Evolutionary conservation across 1,140 invertebrate genomes (phyloP).

Genomic region (Diorhabda carinulata): DNA sequence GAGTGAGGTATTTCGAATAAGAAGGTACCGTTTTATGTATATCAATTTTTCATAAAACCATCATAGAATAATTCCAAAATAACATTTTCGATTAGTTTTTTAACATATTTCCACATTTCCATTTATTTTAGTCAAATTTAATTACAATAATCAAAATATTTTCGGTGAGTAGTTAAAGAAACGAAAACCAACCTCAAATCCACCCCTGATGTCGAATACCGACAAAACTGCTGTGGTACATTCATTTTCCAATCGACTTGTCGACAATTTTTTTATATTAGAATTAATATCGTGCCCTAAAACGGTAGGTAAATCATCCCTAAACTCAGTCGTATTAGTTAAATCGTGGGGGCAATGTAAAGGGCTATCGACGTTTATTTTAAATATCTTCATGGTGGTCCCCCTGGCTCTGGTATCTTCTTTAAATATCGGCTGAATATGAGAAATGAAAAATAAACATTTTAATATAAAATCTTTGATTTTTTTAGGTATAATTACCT

Average conservation of each 20-base stretch:
- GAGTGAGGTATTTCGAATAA: no score
- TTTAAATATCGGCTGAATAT: constrained; percentile 50
- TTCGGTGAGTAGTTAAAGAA: no score
- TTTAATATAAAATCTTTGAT: constrained; percentile 5
- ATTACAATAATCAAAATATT: no score
- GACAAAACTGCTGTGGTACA: constrained; percentile 38
- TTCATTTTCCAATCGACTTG: constrained; percentile 24
- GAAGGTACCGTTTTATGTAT: no score
- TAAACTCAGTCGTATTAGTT: constrained; percentile 55
- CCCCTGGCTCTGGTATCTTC: constrained; percentile 50
- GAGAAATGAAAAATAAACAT: neutral
- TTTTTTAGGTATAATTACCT: constrained; percentile 49
- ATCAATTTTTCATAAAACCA: no score
- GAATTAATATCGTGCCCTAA: constrained; percentile 39
- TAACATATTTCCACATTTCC: no score
- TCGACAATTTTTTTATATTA: neutral
- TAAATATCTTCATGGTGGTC: constrained; percentile 48
- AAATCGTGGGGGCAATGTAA: constrained; percentile 67
- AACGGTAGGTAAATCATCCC: constrained; percentile 61
- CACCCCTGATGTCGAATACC: constrained; percentile 48
- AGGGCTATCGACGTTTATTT: constrained; percentile 54
- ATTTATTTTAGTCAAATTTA: no score
- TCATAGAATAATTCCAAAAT: no score
- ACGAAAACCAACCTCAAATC: constrained; percentile 34
- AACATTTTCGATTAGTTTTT: no score